Evolutionary conservation across 2,888 invertebrate genomes (phyloP).

Genomic region (Chirona hameri): DNA sequence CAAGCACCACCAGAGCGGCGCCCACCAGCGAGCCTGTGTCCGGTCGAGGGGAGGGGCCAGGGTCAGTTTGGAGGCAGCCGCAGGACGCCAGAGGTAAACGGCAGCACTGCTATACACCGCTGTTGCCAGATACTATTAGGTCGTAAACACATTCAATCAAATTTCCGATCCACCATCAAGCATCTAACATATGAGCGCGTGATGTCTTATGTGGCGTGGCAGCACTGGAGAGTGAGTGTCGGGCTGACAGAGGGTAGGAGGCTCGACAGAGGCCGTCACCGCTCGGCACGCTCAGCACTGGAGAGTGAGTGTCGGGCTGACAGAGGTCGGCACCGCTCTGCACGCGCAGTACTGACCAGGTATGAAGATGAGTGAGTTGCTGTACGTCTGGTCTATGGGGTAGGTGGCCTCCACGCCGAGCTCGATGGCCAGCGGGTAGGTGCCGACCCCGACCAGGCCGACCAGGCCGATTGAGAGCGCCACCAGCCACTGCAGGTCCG

Average conservation of each 20-base stretch:
- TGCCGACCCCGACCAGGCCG: neutral
- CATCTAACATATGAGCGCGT: too few species aligned
- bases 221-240: neutral
- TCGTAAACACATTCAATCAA: too few species aligned
- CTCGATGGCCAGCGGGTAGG: neutral
- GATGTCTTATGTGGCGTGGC: too few species aligned
- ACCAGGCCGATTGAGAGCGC: neutral
- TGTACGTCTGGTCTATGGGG: constrained; percentile 23
- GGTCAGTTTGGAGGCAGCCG: too few species aligned
- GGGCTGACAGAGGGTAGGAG: too few species aligned
- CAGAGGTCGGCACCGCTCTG: neutral
- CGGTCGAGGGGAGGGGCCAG: too few species aligned
- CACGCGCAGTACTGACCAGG: neutral
- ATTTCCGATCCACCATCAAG: too few species aligned
- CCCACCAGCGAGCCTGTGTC: neutral
- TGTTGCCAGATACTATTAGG: too few species aligned
- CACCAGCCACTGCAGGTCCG: constrained; percentile 9
- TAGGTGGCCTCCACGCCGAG: constrained; percentile 23
- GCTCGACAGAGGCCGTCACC: too few species aligned
- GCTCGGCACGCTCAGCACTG: neutral
- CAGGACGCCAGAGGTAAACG: too few species aligned
- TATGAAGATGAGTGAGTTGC: constrained; percentile 25
- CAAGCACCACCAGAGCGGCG: neutral
- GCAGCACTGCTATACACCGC: too few species aligned
- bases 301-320: too few species aligned